A percentile compares a stretch with the other conserved stretches of the same genome.
phyloP scores from a whole-genome alignment of 2,888 invertebrate species.

The Plagodis dolabraria region DNA sequence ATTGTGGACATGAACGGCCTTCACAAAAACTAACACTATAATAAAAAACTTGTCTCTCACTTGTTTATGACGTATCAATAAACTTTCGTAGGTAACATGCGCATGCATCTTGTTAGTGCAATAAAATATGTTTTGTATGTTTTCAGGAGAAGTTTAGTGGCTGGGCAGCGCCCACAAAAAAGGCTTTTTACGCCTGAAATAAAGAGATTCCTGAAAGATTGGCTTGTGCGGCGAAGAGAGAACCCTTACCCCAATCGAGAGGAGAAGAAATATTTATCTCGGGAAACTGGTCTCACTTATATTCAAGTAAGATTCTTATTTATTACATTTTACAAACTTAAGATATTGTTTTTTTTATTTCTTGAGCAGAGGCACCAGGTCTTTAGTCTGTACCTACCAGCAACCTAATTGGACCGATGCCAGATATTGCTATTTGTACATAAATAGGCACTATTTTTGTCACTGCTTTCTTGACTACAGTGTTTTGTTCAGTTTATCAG shows the following conservation, averaged over 20 bases:
- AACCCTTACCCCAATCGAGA: slow-evolving; percentile 92
- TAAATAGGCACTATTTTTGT: slow-evolving; percentile 83
- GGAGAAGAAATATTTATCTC: slow-evolving; percentile 89
- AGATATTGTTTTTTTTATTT: slow-evolving; percentile 36
- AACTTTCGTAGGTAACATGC: neutral
- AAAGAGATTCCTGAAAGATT: slow-evolving; percentile 90
- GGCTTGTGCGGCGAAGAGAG: slow-evolving; percentile 90
- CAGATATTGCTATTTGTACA: slow-evolving; percentile 81
- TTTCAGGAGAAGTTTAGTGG: slow-evolving; percentile 83
- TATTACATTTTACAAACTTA: slow-evolving; percentile 15
- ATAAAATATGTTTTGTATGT: slow-evolving; percentile 26
- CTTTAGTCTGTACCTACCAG: slow-evolving; percentile 69
- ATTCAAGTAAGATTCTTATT: slow-evolving; percentile 86
- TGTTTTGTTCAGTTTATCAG: slow-evolving; percentile 47
- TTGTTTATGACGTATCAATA: slow-evolving; percentile 12
- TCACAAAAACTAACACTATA: slow-evolving; percentile 39
- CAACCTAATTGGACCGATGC: slow-evolving; percentile 80
- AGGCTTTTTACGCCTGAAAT: slow-evolving; percentile 92
- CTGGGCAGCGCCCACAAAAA: slow-evolving; percentile 88
- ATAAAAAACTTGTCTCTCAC: slow-evolving; percentile 14
- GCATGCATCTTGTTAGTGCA: slow-evolving; percentile 7
- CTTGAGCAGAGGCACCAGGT: slow-evolving; percentile 57
- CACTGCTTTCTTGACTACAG: slow-evolving; percentile 70
- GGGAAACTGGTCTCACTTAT: slow-evolving; percentile 91
- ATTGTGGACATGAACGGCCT: slow-evolving; percentile 35